Conservation (phyloP, 2,888 invertebrate genomes). For the Brassicogethes aeneus region DNA sequence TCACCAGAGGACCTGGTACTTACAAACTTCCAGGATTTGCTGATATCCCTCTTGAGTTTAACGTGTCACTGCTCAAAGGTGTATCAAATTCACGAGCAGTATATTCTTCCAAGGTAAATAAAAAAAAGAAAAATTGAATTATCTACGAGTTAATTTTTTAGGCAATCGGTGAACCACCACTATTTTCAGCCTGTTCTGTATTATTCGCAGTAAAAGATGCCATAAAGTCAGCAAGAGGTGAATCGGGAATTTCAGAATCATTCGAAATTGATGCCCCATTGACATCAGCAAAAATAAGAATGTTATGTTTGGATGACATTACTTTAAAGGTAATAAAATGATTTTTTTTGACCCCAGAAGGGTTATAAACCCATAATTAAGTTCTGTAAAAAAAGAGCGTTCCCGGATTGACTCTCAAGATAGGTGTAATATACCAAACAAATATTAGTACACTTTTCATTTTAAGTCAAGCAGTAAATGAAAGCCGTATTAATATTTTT, state of each 20-base stretch:
- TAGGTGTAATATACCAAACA: no score
- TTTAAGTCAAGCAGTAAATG: no score
- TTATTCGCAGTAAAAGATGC: conserved; percentile 89
- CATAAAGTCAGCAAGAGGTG: conserved; percentile 67
- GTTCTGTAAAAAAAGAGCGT: no score
- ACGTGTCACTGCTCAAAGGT: conserved; percentile 87
- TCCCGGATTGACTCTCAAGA: no score
- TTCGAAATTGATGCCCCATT: conserved; percentile 77
- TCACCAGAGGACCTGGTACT: conserved; percentile 83
- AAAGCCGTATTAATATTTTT: no score
- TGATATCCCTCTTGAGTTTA: conserved; percentile 86
- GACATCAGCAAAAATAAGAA: conserved; percentile 78
- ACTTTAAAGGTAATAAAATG: conserved; percentile 66
- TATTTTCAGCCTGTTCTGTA: conserved; percentile 79
- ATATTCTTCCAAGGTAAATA: conserved; percentile 91
- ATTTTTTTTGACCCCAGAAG: no score
- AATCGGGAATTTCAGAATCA: conserved; percentile 50
- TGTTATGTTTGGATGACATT: conserved; percentile 81
- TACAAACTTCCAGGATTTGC: conserved; percentile 92
- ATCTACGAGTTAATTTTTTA: conserved; percentile 37
- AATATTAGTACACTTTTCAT: no score
- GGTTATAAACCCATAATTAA: no score
- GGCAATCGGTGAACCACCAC: conserved; percentile 94
- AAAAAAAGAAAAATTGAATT: conserved; percentile 3
- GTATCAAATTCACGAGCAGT: conserved; percentile 84